Evolutionary conservation across 2,888 invertebrate species (phyloP).

Genomic region (Himalopsyche anomala): DNA sequence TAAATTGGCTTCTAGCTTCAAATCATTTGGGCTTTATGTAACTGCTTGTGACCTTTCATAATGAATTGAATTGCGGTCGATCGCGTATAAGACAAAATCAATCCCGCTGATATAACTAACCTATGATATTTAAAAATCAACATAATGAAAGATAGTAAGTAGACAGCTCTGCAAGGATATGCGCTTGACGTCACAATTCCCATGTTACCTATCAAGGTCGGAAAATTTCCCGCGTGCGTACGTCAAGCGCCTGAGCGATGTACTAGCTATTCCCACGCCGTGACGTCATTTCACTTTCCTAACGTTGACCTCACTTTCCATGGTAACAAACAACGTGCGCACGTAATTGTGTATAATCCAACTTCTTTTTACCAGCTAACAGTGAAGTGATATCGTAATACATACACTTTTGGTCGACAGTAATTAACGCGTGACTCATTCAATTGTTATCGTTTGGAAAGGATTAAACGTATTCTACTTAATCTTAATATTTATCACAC

Average conservation of each 20-base stretch:
- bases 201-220: not conserved
- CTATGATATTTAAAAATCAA: not conserved
- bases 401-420: too few species aligned
- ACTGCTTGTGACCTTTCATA: not conserved
- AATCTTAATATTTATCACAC: too few species aligned
- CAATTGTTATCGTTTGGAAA: too few species aligned
- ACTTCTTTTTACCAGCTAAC: too few species aligned
- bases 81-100: constrained; percentile 6
- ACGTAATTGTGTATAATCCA: not conserved
- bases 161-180: not conserved
- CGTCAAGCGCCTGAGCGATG: not conserved
- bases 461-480: too few species aligned
- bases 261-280: not conserved
- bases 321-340: not conserved
- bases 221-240: not conserved
- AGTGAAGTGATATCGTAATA: too few species aligned
- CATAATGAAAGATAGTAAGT: not conserved
- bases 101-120: not conserved
- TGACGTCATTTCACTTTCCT: constrained; percentile 30
- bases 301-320: constrained; percentile 6
- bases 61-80: not conserved
- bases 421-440: too few species aligned
- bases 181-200: not conserved
- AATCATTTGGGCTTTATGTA: not conserved
- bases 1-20: not conserved